Percentiles rank a stretch among this genome's conserved stretches.
Conservation (phyloP, 2,797 vertebrate species). For the Pantherophis vulpinus region DNA sequence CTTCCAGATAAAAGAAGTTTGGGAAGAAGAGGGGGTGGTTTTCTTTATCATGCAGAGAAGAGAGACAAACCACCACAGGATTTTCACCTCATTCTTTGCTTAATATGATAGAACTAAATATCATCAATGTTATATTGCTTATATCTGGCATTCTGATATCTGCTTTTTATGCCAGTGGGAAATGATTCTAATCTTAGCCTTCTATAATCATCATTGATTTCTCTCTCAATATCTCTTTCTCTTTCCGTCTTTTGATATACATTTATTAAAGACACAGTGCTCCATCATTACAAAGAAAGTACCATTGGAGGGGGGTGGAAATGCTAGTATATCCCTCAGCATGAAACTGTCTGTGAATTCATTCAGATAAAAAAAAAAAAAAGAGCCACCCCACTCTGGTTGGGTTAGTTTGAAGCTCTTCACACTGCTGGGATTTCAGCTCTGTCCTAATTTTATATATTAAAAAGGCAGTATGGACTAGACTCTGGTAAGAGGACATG, state of each 20-base stretch:
- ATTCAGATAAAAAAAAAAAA: not conserved
- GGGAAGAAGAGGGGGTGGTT: not conserved
- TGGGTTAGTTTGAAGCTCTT: conserved; percentile 23
- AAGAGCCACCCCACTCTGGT: conserved; percentile 9
- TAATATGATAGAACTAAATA: not conserved
- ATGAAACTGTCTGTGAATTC: not conserved
- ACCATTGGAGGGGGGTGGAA: not conserved
- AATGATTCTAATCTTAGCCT: not conserved
- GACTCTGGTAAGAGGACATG: conserved; percentile 31
- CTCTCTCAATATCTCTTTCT: not conserved
- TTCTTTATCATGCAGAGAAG: not conserved
- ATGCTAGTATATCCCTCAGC: not conserved
- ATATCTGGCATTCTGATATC: conserved; percentile 1
- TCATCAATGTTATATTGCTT: conserved; percentile 1
- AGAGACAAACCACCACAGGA: not conserved
- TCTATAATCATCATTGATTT: not conserved
- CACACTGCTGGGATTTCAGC: conserved; percentile 12
- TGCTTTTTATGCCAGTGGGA: not conserved
- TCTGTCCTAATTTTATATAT: conserved; percentile 27
- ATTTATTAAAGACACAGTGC: not conserved
- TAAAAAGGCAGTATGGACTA: conserved; percentile 7
- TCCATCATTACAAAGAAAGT: not conserved
- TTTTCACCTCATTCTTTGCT: not conserved
- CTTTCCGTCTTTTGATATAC: not conserved
- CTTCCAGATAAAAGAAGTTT: conserved; percentile 13